Percentiles rank a stretch among this genome's conserved stretches.
Evolutionary conservation across 2,797 vertebrate genomes (phyloP).

Genomic region (Micromesistius poutassou): DNA sequence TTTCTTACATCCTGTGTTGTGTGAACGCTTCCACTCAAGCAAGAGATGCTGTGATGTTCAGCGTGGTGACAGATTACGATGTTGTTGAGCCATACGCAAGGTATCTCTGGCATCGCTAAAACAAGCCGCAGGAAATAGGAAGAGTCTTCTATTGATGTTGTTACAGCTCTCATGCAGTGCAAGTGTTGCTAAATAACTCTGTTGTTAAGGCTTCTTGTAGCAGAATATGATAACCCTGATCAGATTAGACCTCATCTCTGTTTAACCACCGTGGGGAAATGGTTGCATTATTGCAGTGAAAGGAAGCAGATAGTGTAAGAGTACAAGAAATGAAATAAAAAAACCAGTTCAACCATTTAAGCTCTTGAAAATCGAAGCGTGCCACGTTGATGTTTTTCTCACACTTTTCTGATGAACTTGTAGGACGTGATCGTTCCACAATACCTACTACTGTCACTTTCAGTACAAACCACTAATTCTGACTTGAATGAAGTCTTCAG

Average conservation of each 20-base stretch:
- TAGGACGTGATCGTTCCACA: neutral
- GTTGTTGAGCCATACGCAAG: neutral
- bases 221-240: neutral
- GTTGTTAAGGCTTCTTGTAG: neutral
- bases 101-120: neutral
- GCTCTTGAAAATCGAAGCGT: too few relatives aligned
- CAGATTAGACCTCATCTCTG: neutral
- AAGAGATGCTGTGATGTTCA: neutral
- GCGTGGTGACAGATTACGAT: neutral
- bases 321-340: neutral
- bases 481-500: neutral
- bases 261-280: neutral
- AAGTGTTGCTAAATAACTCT: neutral
- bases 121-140: neutral
- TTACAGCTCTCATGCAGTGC: neutral
- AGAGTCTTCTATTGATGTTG: neutral
- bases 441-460: neutral
- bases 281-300: neutral
- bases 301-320: neutral
- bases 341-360: too few relatives aligned
- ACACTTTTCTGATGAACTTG: neutral
- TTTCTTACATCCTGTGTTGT: neutral
- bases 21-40: neutral
- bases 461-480: neutral
- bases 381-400: too few relatives aligned